A percentile compares a stretch with the other conserved stretches of the same genome.
Conservation (phyloP, 2,113 vertebrate species). For the Nesogale talazaci region DNA sequence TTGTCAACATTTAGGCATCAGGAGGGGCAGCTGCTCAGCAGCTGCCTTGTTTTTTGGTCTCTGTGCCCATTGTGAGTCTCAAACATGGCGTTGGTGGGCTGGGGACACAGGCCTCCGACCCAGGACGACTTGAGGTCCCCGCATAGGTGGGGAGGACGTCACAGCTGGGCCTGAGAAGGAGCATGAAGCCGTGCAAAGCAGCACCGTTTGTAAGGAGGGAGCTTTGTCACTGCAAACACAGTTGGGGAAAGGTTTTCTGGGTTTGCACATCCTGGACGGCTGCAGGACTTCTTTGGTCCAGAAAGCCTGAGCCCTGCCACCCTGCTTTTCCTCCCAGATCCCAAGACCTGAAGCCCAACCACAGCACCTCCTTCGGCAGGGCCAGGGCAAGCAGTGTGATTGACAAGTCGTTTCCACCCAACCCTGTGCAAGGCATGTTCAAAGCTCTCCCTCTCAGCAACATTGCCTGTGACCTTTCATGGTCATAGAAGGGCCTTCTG, state of each 20-base stretch:
- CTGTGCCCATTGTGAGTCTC: not conserved
- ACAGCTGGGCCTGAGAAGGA: not conserved
- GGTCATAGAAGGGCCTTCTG: no score
- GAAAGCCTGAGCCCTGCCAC: not conserved
- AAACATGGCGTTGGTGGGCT: not conserved
- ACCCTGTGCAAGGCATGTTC: not conserved
- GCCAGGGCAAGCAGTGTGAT: fast-evolving
- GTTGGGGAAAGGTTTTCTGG: not conserved
- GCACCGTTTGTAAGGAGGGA: not conserved
- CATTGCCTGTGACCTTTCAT: fast-evolving
- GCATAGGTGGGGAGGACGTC: not conserved
- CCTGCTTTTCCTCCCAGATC: no score
- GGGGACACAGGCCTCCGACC: not conserved
- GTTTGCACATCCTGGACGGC: not conserved
- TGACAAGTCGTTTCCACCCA: not conserved
- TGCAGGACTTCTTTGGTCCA: not conserved
- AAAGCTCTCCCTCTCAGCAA: not conserved
- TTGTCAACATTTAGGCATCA: fast-evolving
- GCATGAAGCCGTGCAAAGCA: not conserved
- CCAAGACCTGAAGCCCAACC: fast-evolving
- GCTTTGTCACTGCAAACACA: not conserved
- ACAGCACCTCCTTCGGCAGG: not conserved
- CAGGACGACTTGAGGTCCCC: not conserved
- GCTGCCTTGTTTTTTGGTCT: no score
- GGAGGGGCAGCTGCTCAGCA: not conserved